These are phyloP conservation scores for Cirrhinus molitorella DNA, from an alignment of 2,797 vertebrate species.

Conservation along the genomic window DNA sequence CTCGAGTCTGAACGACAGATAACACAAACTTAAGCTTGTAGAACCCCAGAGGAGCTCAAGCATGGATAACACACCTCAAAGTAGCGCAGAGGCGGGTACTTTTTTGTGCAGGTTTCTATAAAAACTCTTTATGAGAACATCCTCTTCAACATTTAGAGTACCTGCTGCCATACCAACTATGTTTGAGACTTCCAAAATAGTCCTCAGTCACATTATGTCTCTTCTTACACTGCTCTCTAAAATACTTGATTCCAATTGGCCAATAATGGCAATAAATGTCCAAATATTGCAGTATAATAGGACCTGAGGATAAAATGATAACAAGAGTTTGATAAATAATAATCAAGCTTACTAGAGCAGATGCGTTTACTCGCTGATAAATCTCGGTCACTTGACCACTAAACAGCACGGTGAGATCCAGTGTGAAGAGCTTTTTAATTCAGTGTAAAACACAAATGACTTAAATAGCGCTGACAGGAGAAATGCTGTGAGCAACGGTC, in stretches of 20 bases:
- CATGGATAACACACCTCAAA: constrained; percentile 40
- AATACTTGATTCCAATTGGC: neutral
- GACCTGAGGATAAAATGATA: too few species aligned
- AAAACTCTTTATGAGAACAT: constrained; percentile 1
- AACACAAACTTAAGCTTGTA: constrained; percentile 50
- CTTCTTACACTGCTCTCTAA: neutral
- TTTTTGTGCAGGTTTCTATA: constrained; percentile 7
- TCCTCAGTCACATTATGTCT: constrained; percentile 1
- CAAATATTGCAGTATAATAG: neutral
- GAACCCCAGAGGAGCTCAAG: constrained; percentile 32
- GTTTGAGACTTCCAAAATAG: neutral
- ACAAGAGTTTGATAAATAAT: too few species aligned
- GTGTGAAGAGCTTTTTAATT: too few species aligned
- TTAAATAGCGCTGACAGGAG: too few species aligned
- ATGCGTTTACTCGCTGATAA: too few species aligned
- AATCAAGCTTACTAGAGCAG: too few species aligned
- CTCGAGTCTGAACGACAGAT: constrained; percentile 55
- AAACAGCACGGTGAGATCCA: too few species aligned
- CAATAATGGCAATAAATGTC: neutral
- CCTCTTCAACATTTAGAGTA: constrained; percentile 17
- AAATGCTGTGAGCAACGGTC: too few species aligned
- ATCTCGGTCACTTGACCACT: too few species aligned
- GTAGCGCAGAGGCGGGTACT: neutral
- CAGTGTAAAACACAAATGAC: too few species aligned
- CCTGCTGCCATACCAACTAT: neutral